A percentile compares a stretch with the other conserved stretches of the same genome.
These are phyloP conservation scores for Mugil cephalus DNA, from an alignment of 2,113 vertebrate genomes.

Conservation along the genomic window DNA sequence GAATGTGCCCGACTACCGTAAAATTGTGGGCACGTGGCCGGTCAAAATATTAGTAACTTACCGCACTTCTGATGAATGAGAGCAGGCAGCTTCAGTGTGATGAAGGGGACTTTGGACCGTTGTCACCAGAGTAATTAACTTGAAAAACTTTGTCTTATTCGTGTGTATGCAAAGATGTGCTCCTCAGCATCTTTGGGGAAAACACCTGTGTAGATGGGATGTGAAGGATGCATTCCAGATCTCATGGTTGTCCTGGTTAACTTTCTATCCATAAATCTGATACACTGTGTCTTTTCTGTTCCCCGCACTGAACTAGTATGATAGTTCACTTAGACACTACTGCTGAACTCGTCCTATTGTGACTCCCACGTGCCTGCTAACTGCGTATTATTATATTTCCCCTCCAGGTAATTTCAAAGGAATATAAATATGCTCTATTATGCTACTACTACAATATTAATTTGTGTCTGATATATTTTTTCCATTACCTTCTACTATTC, in stretches of 20 bases:
- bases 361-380: not conserved
- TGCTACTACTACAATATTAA: no score
- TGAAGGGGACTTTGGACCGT: slow-evolving; percentile 29
- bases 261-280: slow-evolving; percentile 54
- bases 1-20: not conserved
- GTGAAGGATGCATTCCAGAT: slow-evolving; percentile 72
- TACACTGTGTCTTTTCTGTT: slow-evolving; percentile 42
- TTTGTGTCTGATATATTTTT: no score
- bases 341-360: not conserved
- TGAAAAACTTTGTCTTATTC: slow-evolving; percentile 31
- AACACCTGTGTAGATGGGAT: slow-evolving; percentile 58
- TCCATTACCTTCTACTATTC: no score
- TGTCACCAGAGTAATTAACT: slow-evolving; percentile 66
- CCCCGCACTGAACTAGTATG: slow-evolving; percentile 17
- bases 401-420: no score
- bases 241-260: slow-evolving; percentile 51
- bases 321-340: not conserved
- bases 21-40: not conserved
- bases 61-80: slow-evolving; percentile 51
- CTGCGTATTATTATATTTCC: not conserved
- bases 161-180: slow-evolving; percentile 12
- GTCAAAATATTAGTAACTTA: slow-evolving; percentile 48
- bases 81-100: slow-evolving; percentile 31
- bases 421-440: no score
- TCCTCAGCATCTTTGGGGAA: slow-evolving; percentile 71